Evolutionary conservation across 2,888 invertebrate species (phyloP).

Genomic region (Tipula vernalis): DNA sequence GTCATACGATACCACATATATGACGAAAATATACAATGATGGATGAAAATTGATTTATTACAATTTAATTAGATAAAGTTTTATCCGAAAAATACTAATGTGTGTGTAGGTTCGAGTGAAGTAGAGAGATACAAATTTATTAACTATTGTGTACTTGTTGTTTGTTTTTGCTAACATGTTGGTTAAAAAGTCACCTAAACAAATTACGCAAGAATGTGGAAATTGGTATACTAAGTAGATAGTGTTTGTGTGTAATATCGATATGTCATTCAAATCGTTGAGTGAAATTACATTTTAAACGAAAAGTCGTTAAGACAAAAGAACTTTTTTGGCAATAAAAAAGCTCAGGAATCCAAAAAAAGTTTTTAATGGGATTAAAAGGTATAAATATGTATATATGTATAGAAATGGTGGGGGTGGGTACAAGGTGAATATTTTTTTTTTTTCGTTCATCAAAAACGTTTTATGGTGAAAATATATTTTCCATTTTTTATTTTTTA

Average conservation of each 20-base stretch:
- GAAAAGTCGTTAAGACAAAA: background rate
- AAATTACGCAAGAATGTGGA: background rate
- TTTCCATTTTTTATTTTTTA: too few relatives aligned
- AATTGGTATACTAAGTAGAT: background rate
- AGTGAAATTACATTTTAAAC: background rate
- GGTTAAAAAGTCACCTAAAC: background rate
- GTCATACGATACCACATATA: background rate
- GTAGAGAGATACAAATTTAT: background rate
- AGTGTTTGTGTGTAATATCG: background rate
- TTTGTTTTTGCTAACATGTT: background rate
- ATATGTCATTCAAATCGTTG: background rate
- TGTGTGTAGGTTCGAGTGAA: background rate
- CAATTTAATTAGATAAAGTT: background rate
- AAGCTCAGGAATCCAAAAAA: too few relatives aligned
- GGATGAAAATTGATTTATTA: background rate
- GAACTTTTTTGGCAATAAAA: background rate
- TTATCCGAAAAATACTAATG: background rate
- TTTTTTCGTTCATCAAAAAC: too few relatives aligned
- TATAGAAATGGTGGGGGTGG: too few relatives aligned
- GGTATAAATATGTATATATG: too few relatives aligned
- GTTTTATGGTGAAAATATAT: background rate
- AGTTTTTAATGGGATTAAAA: too few relatives aligned
- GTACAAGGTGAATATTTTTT: background rate
- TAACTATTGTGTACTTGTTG: background rate
- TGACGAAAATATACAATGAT: background rate